These are phyloP conservation scores for Trissolcus brochymenae DNA, from an alignment of 2,888 invertebrate genomes.

Conservation along the genomic window DNA sequence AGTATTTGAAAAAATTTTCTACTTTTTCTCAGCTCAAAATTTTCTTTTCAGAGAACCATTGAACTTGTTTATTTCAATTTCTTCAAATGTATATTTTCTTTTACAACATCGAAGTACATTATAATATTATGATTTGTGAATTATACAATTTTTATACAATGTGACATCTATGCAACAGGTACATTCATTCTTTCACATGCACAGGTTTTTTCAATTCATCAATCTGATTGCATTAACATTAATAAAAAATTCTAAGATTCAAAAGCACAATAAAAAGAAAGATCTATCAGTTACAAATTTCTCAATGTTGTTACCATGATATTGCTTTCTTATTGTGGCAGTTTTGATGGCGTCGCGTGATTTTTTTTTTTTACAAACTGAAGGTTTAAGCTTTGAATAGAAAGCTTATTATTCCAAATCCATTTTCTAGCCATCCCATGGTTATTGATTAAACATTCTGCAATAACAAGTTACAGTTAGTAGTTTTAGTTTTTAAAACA, in stretches of 20 bases:
- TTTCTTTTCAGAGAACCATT: too few relatives aligned
- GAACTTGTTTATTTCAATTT: too few relatives aligned
- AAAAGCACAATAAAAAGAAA: too few relatives aligned
- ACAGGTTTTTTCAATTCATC: background rate
- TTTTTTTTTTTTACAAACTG: slow-evolving; percentile 1
- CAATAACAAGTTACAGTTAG: background rate
- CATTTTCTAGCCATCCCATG: background rate
- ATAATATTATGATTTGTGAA: background rate
- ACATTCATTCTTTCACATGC: background rate
- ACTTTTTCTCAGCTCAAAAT: too few relatives aligned
- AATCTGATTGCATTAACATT: slow-evolving; percentile 2
- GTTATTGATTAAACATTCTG: slow-evolving; percentile 3
- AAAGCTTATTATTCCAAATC: background rate
- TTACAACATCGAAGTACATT: background rate
- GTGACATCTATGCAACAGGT: background rate
- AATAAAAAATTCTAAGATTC: background rate
- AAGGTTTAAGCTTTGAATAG: background rate
- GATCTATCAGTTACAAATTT: background rate
- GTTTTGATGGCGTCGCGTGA: slow-evolving; percentile 35
- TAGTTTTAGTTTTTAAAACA: too few relatives aligned
- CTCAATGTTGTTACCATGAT: slow-evolving; percentile 17
- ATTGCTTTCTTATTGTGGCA: slow-evolving; percentile 33
- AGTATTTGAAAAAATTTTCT: too few relatives aligned
- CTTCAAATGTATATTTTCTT: slow-evolving; percentile 2
- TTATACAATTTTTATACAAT: background rate